phyloP scores from a whole-genome alignment of 2,113 vertebrate species.

The Bos indicus region DNA sequence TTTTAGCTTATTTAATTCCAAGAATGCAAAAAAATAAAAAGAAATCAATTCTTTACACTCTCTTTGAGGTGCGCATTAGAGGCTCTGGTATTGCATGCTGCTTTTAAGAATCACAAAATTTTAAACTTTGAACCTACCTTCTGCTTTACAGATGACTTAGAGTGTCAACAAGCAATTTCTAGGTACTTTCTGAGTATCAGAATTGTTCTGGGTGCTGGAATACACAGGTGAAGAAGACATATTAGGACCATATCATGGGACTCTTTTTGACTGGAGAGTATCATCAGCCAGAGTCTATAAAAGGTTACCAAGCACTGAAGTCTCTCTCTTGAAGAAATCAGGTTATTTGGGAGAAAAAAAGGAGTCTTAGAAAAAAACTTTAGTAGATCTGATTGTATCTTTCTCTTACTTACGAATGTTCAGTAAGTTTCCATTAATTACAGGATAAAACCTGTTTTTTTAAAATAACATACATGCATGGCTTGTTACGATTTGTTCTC shows the following conservation, averaged over 20 bases:
- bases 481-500: not conserved
- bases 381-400: not conserved
- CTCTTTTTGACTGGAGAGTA: not conserved
- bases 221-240: not conserved
- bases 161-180: constrained; percentile 16
- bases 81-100: not conserved
- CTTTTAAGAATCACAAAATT: constrained; percentile 32
- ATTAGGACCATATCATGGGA: not conserved
- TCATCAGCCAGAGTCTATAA: not conserved
- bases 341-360: not conserved
- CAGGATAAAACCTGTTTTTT: not conserved
- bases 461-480: not conserved
- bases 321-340: constrained; percentile 9
- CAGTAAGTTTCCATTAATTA: not conserved
- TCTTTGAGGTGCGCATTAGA: not conserved
- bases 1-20: constrained; percentile 24
- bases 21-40: not conserved
- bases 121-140: constrained; percentile 9
- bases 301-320: not conserved
- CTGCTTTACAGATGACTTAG: not conserved
- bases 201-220: not conserved
- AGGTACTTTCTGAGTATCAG: not conserved
- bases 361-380: not conserved
- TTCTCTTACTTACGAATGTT: not conserved
- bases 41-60: not conserved